Evolutionary conservation across 1,140 invertebrate genomes (phyloP), one percentile per base, ranked within the genome.

Genomic region (Aphidius gifuensis): DNA sequence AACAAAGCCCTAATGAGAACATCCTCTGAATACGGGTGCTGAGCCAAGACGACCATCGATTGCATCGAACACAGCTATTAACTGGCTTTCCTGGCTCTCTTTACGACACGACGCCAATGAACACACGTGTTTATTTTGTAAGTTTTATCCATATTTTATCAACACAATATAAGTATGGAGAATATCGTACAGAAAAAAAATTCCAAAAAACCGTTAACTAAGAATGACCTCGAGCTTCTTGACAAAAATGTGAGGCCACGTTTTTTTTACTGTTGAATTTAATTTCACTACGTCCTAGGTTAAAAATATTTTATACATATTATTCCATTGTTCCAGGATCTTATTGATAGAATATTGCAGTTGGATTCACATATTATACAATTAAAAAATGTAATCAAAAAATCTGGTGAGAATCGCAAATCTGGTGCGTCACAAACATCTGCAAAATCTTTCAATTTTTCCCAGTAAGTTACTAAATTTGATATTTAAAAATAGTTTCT

Each of bases 291-390:
- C 6, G 43, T 6, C 6, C 43, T 44, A 44, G 6, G 55, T 4
- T 7, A 46, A 57, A 9, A 39, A 54, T 54, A 38, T 38, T 9
- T 54, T 54, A 38, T 54, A 42, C 23, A 32, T 46, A 8, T 47
- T 42, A 38, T 59, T 61, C 64, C n/a, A 51, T 56, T 50, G 49
- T 69, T 73, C 53, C 51, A 87, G 82, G 83, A 87, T 66, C 71
- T 90, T 44, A 83, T 88, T 47, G 80, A 85, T 47, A 86, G 75
- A 80, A 83, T 89, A 66, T 71, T 86, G 38, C 80, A 85, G 64
- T 66, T 89, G 46, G 79, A 88, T 75, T 84, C 86, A 7, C 85
- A 87, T 67, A 88, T 86, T 70, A 65, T 76, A 43, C 87, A 89
- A 70, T 69, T 89, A 5, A 87, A 83, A 76, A 85, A 85, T 69